These are phyloP conservation scores for Cyprinodon variegatus DNA, from an alignment of 2,113 vertebrate genomes.

Conservation along the genomic window DNA sequence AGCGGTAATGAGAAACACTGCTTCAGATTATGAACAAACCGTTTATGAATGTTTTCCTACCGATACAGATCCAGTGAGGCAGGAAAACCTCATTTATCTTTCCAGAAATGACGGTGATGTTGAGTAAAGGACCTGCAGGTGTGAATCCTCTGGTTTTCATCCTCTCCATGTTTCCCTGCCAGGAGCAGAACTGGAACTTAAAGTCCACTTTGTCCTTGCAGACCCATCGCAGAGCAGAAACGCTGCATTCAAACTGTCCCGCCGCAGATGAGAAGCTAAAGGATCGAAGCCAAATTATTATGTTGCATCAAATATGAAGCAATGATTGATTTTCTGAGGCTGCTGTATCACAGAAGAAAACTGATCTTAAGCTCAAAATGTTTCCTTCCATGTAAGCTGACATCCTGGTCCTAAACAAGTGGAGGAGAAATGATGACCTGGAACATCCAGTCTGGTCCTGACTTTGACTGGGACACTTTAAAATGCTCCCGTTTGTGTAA, in stretches of 20 bases:
- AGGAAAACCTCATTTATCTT: slow-evolving; percentile 30
- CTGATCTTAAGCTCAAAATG: too few species aligned
- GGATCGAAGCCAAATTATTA: not conserved
- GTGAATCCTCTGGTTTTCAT: slow-evolving; percentile 10
- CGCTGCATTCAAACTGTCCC: slow-evolving; percentile 45
- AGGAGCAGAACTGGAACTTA: slow-evolving; percentile 29
- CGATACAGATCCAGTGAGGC: slow-evolving; percentile 47
- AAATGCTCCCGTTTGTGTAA: too few species aligned
- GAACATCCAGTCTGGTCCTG: too few species aligned
- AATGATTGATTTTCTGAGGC: too few species aligned
- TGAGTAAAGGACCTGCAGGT: slow-evolving; percentile 44
- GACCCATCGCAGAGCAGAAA: slow-evolving; percentile 44
- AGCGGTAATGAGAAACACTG: not conserved
- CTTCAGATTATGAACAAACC: too few species aligned
- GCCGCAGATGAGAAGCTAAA: slow-evolving; percentile 37
- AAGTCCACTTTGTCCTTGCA: slow-evolving; percentile 31
- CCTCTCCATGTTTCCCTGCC: slow-evolving; percentile 22
- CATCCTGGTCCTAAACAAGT: too few species aligned
- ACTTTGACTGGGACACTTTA: too few species aligned
- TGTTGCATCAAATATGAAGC: too few species aligned
- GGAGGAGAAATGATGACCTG: too few species aligned
- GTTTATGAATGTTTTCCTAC: slow-evolving; percentile 9
- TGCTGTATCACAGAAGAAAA: too few species aligned
- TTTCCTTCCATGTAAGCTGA: too few species aligned
- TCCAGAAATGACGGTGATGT: slow-evolving; percentile 30